A percentile compares a stretch with the other conserved stretches of the same genome.
Evolutionary conservation across 2,888 invertebrate genomes (phyloP).

Genomic region (Taenaris catops): DNA sequence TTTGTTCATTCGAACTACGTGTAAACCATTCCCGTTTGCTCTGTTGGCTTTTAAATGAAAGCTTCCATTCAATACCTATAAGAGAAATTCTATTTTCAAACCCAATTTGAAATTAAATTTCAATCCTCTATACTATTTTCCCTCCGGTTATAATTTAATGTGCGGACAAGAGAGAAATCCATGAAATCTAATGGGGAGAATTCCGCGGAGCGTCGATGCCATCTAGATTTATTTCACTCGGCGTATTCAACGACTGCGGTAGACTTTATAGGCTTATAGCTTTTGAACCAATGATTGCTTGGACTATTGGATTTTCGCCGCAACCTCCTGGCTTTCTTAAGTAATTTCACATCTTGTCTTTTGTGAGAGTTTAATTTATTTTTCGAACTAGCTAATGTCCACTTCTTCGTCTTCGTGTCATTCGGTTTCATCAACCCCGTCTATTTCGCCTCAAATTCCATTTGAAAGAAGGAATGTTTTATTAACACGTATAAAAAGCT

Average conservation of each 20-base stretch:
- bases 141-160: conserved; percentile 68
- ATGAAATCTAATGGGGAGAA: conserved; percentile 71
- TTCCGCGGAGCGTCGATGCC: conserved; percentile 58
- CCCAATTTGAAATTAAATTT: conserved; percentile 52
- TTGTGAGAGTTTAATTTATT: too few species aligned
- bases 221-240: conserved; percentile 63
- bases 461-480: too few species aligned
- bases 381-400: too few species aligned
- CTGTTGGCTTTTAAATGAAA: conserved; percentile 24
- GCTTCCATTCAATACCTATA: conserved; percentile 31
- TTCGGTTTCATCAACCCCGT: too few species aligned
- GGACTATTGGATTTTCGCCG: conserved; percentile 10
- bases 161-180: conserved; percentile 65
- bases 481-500: too few species aligned
- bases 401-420: too few species aligned
- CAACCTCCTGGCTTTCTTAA: conserved; percentile 4
- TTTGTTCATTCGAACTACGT: not conserved
- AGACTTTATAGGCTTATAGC: conserved; percentile 21
- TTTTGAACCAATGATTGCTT: conserved; percentile 19
- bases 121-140: conserved; percentile 48
- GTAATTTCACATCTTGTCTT: conserved; percentile 1
- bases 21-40: not conserved
- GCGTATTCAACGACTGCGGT: conserved; percentile 34
- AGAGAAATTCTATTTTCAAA: conserved; percentile 32
- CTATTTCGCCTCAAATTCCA: too few species aligned